Conservation (phyloP, 2,888 invertebrate species). For the Cactoblastis cactorum region DNA sequence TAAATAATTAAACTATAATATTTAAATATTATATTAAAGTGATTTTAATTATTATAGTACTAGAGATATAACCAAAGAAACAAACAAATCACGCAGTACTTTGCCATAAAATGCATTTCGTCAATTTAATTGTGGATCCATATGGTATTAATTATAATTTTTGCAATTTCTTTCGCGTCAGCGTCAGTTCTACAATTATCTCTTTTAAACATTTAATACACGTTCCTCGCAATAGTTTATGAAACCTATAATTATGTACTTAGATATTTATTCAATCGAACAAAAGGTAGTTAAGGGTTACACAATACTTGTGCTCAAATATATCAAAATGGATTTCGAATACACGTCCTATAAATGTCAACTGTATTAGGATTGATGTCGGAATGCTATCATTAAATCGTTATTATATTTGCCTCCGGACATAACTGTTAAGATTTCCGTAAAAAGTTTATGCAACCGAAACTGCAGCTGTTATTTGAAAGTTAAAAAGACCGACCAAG, state of each 20-base stretch:
- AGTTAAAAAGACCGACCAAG: background rate
- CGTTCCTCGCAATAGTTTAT: background rate
- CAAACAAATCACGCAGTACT: background rate
- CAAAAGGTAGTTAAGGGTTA: background rate
- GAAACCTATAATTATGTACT: constrained; percentile 8
- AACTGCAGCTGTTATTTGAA: background rate
- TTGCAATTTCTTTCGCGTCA: constrained; percentile 7
- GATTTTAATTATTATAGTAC: no score
- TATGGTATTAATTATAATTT: background rate
- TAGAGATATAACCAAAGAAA: background rate
- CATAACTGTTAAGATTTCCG: constrained; percentile 2
- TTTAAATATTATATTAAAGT: no score
- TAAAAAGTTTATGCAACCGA: background rate
- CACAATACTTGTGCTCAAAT: constrained; percentile 3
- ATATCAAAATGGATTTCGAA: background rate
- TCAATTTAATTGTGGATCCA: background rate
- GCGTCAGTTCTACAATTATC: constrained; percentile 1
- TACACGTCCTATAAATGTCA: constrained; percentile 6
- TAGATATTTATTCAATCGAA: background rate
- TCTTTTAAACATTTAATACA: background rate
- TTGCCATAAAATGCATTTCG: background rate
- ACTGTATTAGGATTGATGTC: constrained; percentile 2
- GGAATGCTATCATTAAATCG: background rate
- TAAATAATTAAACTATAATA: no score
- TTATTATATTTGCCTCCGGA: constrained; percentile 7